Conservation (phyloP, 2,797 vertebrate genomes). For the Bradypodion ventrale region DNA sequence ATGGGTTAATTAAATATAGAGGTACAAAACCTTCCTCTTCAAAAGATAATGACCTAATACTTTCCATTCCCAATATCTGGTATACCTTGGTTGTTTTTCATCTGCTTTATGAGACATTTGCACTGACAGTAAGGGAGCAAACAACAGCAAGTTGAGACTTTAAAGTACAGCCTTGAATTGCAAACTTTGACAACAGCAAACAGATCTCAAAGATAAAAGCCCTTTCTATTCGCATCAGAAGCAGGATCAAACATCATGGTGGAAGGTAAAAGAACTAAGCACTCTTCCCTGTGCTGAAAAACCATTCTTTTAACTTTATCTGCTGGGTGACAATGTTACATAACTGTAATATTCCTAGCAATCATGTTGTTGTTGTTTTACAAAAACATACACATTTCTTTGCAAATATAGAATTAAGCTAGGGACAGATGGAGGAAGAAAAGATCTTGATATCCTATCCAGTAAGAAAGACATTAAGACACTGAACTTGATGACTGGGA, state of each 20-base stretch:
- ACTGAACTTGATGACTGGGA: too few species aligned
- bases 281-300: background rate
- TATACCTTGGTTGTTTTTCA: conserved; percentile 24
- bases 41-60: background rate
- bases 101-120: conserved; percentile 48
- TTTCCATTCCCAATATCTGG: background rate
- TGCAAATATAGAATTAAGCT: background rate
- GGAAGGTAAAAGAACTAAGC: background rate
- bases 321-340: background rate
- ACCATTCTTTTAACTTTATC: background rate
- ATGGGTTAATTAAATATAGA: conserved; percentile 64
- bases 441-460: background rate
- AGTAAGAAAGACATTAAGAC: too few species aligned
- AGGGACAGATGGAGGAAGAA: conserved; percentile 18
- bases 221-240: background rate
- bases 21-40: conserved; percentile 55
- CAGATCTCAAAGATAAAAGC: conserved; percentile 19
- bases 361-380: background rate
- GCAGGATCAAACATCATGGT: conserved; percentile 2
- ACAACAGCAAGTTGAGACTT: conserved; percentile 5
- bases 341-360: background rate
- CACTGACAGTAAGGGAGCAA: conserved; percentile 27
- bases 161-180: conserved; percentile 25
- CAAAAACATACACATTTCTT: background rate
- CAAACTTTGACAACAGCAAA: background rate